phyloP scores from a whole-genome alignment of 2,888 invertebrate genomes.

The Orthonevra nobilis region DNA sequence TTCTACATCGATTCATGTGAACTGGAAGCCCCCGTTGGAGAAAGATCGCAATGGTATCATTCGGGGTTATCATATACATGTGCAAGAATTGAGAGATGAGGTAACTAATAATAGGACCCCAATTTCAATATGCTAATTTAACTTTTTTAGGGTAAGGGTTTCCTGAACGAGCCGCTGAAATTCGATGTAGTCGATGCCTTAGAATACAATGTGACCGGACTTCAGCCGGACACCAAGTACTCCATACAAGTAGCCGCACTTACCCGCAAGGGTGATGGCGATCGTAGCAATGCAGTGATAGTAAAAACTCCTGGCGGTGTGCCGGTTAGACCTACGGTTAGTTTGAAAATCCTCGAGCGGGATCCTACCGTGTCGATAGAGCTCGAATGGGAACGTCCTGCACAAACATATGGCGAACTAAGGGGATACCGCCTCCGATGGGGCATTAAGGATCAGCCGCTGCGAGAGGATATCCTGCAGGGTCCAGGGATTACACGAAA shows the following conservation, averaged over 20 bases:
- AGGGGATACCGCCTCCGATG: conserved; percentile 92
- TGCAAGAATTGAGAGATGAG: conserved; percentile 93
- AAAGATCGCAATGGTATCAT: conserved; percentile 97
- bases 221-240: conserved; percentile 97
- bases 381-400: conserved; percentile 95
- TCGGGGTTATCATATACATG: conserved; percentile 97
- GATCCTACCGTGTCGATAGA: conserved; percentile 94
- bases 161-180: conserved; percentile 92
- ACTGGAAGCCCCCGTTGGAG: conserved; percentile 95
- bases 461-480: conserved; percentile 87
- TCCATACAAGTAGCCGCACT: conserved; percentile 96
- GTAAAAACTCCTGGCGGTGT: conserved; percentile 97
- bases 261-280: conserved; percentile 98
- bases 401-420: conserved; percentile 93
- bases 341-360: conserved; percentile 90
- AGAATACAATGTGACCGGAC: conserved; percentile 91
- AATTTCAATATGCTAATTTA: too few relatives aligned
- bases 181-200: conserved; percentile 92
- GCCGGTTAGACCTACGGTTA: conserved; percentile 90
- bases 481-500: conserved; percentile 86
- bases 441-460: conserved; percentile 90
- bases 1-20: conserved; percentile 96
- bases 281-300: conserved; percentile 91
- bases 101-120: too few relatives aligned
- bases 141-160: conserved; percentile 81